Conservation (phyloP, 92 coral and sea anemone genomes). For the Paramuricea clavata region DNA sequence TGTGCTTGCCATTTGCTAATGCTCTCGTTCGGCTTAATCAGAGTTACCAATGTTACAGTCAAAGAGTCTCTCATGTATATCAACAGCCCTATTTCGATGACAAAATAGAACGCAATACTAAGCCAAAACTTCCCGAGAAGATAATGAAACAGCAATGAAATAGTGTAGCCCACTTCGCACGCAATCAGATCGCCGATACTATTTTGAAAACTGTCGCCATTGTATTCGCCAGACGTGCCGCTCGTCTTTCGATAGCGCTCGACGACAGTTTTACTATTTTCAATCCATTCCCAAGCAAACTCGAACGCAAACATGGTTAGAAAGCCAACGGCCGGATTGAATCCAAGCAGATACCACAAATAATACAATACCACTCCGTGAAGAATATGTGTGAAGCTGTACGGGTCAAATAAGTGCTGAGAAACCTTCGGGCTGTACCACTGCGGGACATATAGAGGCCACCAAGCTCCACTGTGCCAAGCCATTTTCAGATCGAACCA, state of each 20-base stretch:
- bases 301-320: conserved; percentile 13
- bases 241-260: conserved; percentile 8
- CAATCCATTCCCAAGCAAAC: conserved; percentile 1
- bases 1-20: conserved; percentile 19
- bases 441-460: conserved; percentile 16
- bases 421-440: conserved; percentile 35
- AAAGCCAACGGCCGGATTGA: background rate
- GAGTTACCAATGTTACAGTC: background rate
- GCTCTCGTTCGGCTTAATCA: conserved; percentile 10
- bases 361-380: conserved; percentile 29
- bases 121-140: conserved; percentile 16
- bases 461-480: conserved; percentile 30
- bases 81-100: background rate
- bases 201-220: conserved; percentile 6
- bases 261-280: conserved; percentile 4
- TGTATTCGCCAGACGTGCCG: conserved; percentile 29
- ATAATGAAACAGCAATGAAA: background rate
- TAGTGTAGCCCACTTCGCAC: conserved; percentile 10
- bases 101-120: background rate
- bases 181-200: conserved; percentile 22
- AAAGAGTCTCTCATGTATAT: conserved; percentile 16
- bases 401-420: conserved; percentile 24
- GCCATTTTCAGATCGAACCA: background rate
- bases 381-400: conserved; percentile 25
- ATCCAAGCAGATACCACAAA: conserved; percentile 11